Percentiles rank a stretch among this genome's conserved stretches.
These are phyloP conservation scores for Cercopithecus mitis DNA, from an alignment of 2,797 vertebrate species.

Conservation along the genomic window DNA sequence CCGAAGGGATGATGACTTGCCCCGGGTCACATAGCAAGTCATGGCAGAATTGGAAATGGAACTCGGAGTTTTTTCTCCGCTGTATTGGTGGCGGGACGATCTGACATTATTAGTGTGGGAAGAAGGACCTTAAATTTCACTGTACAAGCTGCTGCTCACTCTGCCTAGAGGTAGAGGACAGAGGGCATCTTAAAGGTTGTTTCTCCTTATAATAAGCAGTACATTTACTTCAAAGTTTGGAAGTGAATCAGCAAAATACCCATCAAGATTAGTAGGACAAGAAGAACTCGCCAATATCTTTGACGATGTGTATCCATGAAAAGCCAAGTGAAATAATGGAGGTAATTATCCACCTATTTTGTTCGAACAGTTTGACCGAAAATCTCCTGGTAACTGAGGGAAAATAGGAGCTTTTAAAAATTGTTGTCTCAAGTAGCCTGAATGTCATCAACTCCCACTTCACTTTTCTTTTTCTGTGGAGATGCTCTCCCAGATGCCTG, in stretches of 20 bases:
- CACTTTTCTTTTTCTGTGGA: not conserved
- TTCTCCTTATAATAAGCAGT: slow-evolving; percentile 40
- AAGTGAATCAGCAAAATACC: slow-evolving; percentile 41
- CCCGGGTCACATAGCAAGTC: not conserved
- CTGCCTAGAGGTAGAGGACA: not conserved
- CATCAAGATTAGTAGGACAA: not conserved
- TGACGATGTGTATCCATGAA: not conserved
- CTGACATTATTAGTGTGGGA: not conserved
- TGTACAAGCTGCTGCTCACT: not conserved
- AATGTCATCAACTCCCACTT: not conserved
- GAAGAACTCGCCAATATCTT: not conserved
- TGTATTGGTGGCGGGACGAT: not conserved
- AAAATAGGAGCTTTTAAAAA: slow-evolving; percentile 38
- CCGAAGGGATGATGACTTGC: not conserved
- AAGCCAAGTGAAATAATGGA: slow-evolving; percentile 54
- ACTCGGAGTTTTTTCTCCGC: not conserved
- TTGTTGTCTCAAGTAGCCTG: not conserved
- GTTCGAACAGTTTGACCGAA: not conserved
- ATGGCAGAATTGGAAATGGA: not conserved
- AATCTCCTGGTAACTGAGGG: not conserved
- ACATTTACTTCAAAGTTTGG: slow-evolving; percentile 39
- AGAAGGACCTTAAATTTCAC: slow-evolving; percentile 2
- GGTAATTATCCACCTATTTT: slow-evolving; percentile 52
- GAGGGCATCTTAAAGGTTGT: not conserved
- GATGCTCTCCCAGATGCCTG: not conserved